Evolutionary conservation across 1,140 invertebrate genomes (phyloP), one percentile per base, ranked within the genome.

Genomic region (Drosophila pandora): DNA sequence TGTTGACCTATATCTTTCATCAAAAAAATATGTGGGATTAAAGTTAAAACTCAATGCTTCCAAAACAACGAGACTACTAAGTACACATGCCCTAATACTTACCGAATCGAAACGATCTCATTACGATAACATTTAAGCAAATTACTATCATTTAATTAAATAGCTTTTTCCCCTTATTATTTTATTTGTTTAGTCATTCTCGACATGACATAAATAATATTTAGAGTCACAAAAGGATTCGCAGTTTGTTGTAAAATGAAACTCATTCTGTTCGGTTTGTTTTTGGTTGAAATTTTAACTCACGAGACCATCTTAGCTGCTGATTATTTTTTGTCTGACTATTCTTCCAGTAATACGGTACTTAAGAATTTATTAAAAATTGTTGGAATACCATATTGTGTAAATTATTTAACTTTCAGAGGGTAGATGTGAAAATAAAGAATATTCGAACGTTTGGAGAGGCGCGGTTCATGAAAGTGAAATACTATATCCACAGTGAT

Each of bases 241-340:
- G 17, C n/a, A 6, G 58, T 54, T 73, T 43, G 55, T 58, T 68
- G 7, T 39, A 22, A 28, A 59, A 79, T 79, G 77, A 57, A 57
- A 23, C 39, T 45, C 32, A 17, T 21, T 52, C 43, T 21, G 59
- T 37, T 70, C 53, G 54, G 68, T 59, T 64, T 32, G 30, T 2
- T 73, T 47, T 57, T 55, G 37, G 45, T 43, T 30, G 10, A 2
- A 5, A 47, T 21, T 12, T 7, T 28, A 7, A 4, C 73, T 3
- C 28, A 6, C 10, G 22, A 25, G 8, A n/a, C 30, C 32, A 37
- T 17, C 17, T 58, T 21, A 0, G 7, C 55, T 8, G 2, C 10
- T 0, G 23, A 21, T 3, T 45, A 39, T 0, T 73, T 6, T 13
- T 8, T 32, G 8, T 21, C 32, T 1, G 12, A 34, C 9, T 32